phyloP scores from a whole-genome alignment of 2,797 vertebrate species.

The Micrastur ruficollis region DNA sequence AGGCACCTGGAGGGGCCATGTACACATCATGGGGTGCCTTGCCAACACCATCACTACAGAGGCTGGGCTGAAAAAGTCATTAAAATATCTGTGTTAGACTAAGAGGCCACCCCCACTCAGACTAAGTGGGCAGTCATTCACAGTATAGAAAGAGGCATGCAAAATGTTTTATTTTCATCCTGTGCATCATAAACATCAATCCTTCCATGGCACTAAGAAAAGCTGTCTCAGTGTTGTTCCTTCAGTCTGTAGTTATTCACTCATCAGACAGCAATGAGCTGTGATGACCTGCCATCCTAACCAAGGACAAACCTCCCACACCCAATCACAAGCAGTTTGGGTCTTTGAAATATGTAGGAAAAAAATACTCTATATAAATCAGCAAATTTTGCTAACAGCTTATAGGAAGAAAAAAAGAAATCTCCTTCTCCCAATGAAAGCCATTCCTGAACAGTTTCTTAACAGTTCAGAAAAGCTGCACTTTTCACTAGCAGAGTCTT shows the following conservation, averaged over 20 bases:
- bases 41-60: not conserved
- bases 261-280: not conserved
- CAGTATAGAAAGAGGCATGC: rapidly evolving
- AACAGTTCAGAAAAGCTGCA: not conserved
- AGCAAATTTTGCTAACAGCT: not conserved
- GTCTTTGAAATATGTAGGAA: not conserved
- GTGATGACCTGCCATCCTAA: not conserved
- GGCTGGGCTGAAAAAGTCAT: not conserved
- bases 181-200: not conserved
- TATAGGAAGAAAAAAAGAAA: not conserved
- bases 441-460: not conserved
- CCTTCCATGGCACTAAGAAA: not conserved
- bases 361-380: not conserved
- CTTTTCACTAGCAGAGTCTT: not conserved
- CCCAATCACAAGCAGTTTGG: not conserved
- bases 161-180: not conserved
- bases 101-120: rapidly evolving
- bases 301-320: not conserved
- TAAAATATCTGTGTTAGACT: not conserved
- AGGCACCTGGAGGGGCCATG: not conserved
- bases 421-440: not conserved
- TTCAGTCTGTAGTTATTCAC: not conserved
- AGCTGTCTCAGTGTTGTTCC: not conserved
- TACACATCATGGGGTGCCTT: not conserved
- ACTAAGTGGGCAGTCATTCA: not conserved